Evolutionary conservation across 1,140 invertebrate species (phyloP).

Genomic region (Drosophila paulistorum): DNA sequence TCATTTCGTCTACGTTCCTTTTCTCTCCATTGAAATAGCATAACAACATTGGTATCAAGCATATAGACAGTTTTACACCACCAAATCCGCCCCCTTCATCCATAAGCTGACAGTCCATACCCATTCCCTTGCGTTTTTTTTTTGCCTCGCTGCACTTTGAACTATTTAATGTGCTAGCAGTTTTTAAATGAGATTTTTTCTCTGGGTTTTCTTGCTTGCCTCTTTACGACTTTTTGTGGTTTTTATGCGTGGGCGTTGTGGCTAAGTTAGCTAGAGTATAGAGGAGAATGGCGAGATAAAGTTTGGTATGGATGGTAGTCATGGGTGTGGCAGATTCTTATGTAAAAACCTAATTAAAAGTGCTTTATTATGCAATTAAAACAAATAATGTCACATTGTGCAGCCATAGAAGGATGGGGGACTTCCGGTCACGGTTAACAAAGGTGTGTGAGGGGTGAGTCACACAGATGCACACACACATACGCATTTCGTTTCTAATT

Average conservation of each 20-base stretch:
- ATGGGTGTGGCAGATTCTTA: conserved; percentile 44
- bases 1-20: conserved; percentile 2
- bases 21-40: conserved; percentile 12
- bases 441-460: neutral
- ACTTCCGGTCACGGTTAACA: neutral
- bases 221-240: conserved; percentile 45
- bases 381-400: conserved; percentile 73
- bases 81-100: neutral
- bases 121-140: neutral
- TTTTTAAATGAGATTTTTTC: conserved; percentile 67
- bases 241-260: conserved; percentile 21
- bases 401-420: neutral
- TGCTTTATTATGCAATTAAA: conserved; percentile 81
- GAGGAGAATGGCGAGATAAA: neutral
- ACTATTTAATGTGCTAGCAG: conserved; percentile 42
- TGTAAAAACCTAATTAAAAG: conserved; percentile 78
- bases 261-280: neutral
- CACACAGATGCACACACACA: neutral
- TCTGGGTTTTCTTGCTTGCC: conserved; percentile 19
- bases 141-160: neutral
- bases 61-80: conserved; percentile 25
- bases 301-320: neutral
- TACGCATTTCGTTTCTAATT: conserved; percentile 6
- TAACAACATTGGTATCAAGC: conserved; percentile 12
- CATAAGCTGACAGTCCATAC: no score